These are phyloP conservation scores for Enteromius anoplus DNA, from an alignment of 2,797 vertebrate species.

Conservation along the genomic window DNA sequence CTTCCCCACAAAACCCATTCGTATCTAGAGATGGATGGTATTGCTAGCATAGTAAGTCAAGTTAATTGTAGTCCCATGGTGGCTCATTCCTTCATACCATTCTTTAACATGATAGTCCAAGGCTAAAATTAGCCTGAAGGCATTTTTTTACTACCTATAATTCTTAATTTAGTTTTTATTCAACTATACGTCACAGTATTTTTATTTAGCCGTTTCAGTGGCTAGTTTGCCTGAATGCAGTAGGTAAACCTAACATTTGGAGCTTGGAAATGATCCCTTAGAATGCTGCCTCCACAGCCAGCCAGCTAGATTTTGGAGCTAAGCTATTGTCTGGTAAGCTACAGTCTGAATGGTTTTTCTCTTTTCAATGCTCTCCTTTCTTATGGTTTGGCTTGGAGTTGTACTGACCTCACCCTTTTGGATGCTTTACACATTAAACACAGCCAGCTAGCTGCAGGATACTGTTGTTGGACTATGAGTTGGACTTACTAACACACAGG, in stretches of 20 bases:
- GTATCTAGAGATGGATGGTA: constrained; percentile 58
- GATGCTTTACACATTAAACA: constrained; percentile 23
- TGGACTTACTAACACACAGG: constrained; percentile 55
- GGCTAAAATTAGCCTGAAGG: not conserved
- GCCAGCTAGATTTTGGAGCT: not conserved
- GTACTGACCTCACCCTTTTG: constrained; percentile 39
- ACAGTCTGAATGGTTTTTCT: constrained; percentile 34
- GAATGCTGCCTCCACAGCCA: not conserved
- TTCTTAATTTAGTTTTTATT: constrained; percentile 3
- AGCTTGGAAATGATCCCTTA: not conserved
- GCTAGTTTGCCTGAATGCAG: not conserved
- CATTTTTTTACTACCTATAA: not conserved
- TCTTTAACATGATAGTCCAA: constrained; percentile 6
- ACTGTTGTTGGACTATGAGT: constrained; percentile 19
- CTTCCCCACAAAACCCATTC: constrained; percentile 54
- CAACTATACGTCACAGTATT: not conserved
- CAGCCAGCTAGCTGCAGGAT: constrained; percentile 52
- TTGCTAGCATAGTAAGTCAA: constrained; percentile 55
- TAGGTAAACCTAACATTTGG: not conserved
- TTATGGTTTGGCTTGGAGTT: constrained; percentile 52
- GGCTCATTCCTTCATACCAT: constrained; percentile 1
- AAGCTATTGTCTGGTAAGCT: constrained; percentile 6
- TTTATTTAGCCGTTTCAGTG: not conserved
- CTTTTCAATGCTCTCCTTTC: constrained; percentile 24
- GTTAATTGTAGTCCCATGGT: constrained; percentile 66